These are phyloP conservation scores for Penaeus japonicus DNA, from an alignment of 1,140 invertebrate genomes.

Conservation along the genomic window DNA sequence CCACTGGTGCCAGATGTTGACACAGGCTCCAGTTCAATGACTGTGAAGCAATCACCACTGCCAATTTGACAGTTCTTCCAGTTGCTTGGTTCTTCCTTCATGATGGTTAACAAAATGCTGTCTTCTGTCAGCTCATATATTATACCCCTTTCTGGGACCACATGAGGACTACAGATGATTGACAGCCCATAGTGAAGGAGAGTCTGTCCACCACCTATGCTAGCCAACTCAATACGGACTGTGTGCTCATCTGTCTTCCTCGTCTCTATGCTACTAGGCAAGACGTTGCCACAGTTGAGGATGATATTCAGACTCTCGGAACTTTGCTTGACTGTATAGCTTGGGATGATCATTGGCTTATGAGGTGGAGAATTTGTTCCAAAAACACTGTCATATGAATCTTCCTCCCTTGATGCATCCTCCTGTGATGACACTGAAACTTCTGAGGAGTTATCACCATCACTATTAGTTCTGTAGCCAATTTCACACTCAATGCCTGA, in stretches of 20 bases:
- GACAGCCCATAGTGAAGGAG: conserved; percentile 9
- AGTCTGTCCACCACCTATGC: conserved; percentile 30
- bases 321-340: background rate
- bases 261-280: conserved; percentile 6
- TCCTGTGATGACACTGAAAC: conserved; percentile 32
- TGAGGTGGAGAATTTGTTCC: background rate
- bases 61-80: conserved; percentile 21
- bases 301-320: background rate
- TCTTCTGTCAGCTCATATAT: background rate
- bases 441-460: conserved; percentile 23
- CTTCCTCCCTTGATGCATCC: conserved; percentile 12
- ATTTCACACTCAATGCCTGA: conserved; percentile 32
- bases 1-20: too few species aligned
- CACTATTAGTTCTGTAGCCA: conserved; percentile 23
- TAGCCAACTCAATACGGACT: conserved; percentile 1
- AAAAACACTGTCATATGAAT: conserved; percentile 21
- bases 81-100: background rate
- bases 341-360: background rate
- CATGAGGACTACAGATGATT: background rate
- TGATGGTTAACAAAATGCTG: conserved; percentile 7
- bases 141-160: background rate
- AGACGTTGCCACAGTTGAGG: conserved; percentile 18
- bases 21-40: background rate
- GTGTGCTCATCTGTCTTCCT: background rate
- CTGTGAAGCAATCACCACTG: background rate